phyloP scores from a whole-genome alignment of 2,797 vertebrate species.

The Falco rusticolus region DNA sequence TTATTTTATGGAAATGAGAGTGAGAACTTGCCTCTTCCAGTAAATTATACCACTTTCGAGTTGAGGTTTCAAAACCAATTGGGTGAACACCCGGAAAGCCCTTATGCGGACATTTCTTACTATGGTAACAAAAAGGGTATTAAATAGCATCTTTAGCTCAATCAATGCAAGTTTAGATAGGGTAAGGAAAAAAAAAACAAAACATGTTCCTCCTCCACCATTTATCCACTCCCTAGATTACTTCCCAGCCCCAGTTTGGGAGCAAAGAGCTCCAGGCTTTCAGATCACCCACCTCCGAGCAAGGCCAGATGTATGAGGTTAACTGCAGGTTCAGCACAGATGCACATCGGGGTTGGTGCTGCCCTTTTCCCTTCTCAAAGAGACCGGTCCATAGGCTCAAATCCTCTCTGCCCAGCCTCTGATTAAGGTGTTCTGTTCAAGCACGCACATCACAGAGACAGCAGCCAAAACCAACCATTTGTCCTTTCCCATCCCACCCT shows the following conservation, averaged over 20 bases:
- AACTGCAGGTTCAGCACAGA: background rate
- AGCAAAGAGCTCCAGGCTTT: background rate
- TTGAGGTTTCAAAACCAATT: background rate
- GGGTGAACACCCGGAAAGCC: background rate
- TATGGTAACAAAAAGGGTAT: background rate
- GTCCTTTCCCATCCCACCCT: background rate
- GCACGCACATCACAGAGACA: rapidly evolving
- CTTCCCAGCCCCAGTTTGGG: background rate
- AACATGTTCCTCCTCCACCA: background rate
- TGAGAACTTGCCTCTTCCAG: background rate
- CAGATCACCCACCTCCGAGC: background rate
- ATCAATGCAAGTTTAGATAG: background rate
- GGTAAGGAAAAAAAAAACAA: background rate
- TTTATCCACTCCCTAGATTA: background rate
- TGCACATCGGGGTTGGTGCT: rapidly evolving
- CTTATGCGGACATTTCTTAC: background rate
- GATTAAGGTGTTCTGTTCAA: background rate
- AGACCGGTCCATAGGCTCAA: background rate
- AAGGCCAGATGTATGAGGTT: rapidly evolving
- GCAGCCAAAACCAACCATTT: background rate
- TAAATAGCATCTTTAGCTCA: background rate
- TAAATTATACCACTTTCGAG: background rate
- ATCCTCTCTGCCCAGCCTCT: background rate
- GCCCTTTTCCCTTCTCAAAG: background rate
- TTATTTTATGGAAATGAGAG: background rate